These are phyloP conservation scores for Cephus spinipes DNA, from an alignment of 2,888 invertebrate species.

Conservation along the genomic window DNA sequence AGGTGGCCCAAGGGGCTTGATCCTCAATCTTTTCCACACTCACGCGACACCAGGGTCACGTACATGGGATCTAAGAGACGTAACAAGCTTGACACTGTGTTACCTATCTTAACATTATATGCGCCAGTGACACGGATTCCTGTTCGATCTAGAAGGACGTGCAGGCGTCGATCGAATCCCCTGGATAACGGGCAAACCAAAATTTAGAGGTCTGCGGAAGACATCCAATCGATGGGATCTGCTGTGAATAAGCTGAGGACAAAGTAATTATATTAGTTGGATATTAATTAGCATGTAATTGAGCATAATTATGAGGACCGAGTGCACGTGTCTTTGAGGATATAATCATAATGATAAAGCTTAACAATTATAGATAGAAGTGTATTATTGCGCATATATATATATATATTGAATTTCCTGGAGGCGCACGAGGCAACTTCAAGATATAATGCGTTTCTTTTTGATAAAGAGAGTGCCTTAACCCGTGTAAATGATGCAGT, in stretches of 20 bases:
- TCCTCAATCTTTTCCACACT: neutral
- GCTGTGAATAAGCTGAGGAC: neutral
- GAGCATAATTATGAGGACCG: neutral
- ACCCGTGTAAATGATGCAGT: neutral
- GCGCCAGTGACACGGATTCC: neutral
- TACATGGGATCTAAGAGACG: neutral
- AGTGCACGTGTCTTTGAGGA: neutral
- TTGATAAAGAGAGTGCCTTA: neutral
- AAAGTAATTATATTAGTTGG: neutral
- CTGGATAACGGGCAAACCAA: neutral
- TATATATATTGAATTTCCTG: neutral
- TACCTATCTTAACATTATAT: neutral
- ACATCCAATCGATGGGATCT: neutral
- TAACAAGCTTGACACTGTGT: neutral
- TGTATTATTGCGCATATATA: neutral
- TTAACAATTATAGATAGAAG: neutral
- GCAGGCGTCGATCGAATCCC: neutral
- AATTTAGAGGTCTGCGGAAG: neutral
- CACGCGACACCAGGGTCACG: neutral
- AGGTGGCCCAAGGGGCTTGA: constrained; percentile 25
- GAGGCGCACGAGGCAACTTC: neutral
- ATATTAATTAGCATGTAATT: neutral
- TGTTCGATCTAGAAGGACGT: neutral
- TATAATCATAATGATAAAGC: neutral
- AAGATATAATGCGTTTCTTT: neutral